A percentile compares a stretch with the other conserved stretches of the same genome.
Conservation (phyloP, 35 echinoderm and acorn worm genomes). For the Apostichopus parvimensis region DNA sequence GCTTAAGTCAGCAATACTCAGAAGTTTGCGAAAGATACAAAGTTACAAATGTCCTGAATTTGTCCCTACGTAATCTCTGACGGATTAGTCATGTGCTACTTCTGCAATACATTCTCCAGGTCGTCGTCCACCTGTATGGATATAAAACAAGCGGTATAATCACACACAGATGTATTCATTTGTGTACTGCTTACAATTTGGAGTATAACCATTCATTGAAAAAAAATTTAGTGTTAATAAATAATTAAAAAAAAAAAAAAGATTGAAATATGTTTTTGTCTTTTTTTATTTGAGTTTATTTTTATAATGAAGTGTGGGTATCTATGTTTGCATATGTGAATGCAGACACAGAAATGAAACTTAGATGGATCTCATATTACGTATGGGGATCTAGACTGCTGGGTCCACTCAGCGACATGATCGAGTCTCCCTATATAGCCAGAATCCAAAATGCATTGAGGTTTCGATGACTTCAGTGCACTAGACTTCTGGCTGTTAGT, state of each 20-base stretch:
- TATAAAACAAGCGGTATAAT: too few relatives aligned
- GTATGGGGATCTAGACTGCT: too few relatives aligned
- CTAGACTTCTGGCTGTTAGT: too few relatives aligned
- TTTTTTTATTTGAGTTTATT: background rate
- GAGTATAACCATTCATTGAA: constrained; percentile 39
- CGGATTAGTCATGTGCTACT: constrained; percentile 2
- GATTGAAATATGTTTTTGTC: background rate
- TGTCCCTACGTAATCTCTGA: background rate
- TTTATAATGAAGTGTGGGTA: background rate
- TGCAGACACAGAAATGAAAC: too few relatives aligned
- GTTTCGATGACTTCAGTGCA: too few relatives aligned
- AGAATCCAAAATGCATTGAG: too few relatives aligned
- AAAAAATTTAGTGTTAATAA: constrained; percentile 34
- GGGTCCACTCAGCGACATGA: too few relatives aligned
- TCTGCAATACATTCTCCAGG: too few relatives aligned
- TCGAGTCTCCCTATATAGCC: too few relatives aligned
- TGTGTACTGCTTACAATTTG: constrained; percentile 22
- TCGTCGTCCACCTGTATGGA: background rate
- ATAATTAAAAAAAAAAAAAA: constrained; percentile 14
- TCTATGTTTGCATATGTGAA: too few relatives aligned
- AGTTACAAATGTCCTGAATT: background rate
- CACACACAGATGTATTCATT: background rate
- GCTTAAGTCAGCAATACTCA: background rate
- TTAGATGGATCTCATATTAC: too few relatives aligned
- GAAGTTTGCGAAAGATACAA: background rate